phyloP scores from a whole-genome alignment of 1,140 invertebrate genomes.

The Trichomalopsis sarcophagae region DNA sequence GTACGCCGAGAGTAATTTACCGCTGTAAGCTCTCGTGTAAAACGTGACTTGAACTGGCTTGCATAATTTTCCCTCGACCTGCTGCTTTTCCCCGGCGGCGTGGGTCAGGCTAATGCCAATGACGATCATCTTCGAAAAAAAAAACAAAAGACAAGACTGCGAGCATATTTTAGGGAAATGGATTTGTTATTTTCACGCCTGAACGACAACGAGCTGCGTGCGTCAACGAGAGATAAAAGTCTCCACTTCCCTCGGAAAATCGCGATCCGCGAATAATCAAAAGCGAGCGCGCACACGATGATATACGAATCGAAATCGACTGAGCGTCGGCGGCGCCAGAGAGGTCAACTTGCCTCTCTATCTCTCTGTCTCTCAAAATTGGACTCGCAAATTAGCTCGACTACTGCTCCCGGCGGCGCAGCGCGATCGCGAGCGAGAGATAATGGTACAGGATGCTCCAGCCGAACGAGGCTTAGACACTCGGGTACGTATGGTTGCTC shows the following conservation, averaged over 20 bases:
- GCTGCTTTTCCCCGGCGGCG: too few relatives aligned
- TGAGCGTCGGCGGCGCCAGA: not conserved
- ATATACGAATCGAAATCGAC: slow-evolving; percentile 26
- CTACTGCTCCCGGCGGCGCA: not conserved
- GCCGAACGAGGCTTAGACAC: slow-evolving; percentile 4
- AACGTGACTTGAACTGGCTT: not conserved
- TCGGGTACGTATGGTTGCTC: slow-evolving; percentile 8
- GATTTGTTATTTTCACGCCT: too few relatives aligned
- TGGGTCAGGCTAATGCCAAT: too few relatives aligned
- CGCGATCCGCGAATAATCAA: slow-evolving; percentile 24
- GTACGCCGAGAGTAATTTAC: not conserved
- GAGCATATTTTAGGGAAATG: too few relatives aligned
- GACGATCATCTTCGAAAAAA: too few relatives aligned
- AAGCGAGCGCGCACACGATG: not conserved
- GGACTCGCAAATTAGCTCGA: slow-evolving; percentile 38
- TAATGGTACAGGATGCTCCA: slow-evolving; percentile 35
- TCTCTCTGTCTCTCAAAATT: slow-evolving; percentile 22
- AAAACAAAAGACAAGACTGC: too few relatives aligned
- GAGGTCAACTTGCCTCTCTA: not conserved
- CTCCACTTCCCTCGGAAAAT: not conserved
- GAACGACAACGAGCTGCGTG: too few relatives aligned
- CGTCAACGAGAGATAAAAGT: too few relatives aligned
- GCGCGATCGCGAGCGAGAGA: not conserved
- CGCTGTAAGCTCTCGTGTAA: not conserved
- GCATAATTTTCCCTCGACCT: not conserved